phyloP scores from a whole-genome alignment of 1,140 invertebrate species.

The Eumaeus atala region DNA sequence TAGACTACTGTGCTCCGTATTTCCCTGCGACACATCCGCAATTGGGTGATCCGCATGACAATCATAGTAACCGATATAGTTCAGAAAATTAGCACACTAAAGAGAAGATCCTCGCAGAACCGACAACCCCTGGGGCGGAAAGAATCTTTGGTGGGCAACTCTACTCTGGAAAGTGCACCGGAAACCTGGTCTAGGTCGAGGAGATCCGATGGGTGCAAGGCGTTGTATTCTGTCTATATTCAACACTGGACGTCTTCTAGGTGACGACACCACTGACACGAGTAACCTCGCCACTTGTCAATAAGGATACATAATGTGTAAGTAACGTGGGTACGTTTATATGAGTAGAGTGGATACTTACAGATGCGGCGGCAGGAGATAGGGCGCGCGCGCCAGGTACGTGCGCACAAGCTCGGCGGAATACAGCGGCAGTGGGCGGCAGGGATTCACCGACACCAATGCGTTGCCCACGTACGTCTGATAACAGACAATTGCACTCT shows the following conservation, averaged over 20 bases:
- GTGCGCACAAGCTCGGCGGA: constrained; percentile 84
- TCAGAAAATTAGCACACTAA: no score
- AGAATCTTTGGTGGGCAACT: no score
- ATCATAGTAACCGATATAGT: no score
- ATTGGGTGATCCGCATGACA: no score
- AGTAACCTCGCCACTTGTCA: no score
- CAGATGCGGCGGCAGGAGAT: constrained; percentile 93
- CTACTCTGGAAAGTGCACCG: no score
- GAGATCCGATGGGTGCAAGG: neutral
- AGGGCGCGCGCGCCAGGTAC: constrained; percentile 85
- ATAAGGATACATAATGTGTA: neutral
- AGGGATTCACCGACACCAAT: constrained; percentile 86
- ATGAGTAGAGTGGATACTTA: constrained; percentile 67
- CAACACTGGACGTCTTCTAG: neutral
- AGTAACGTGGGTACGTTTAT: neutral
- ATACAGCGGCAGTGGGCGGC: constrained; percentile 85
- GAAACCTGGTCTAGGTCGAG: no score
- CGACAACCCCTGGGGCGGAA: no score
- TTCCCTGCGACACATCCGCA: no score
- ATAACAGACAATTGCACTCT: constrained; percentile 12
- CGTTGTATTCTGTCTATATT: no score
- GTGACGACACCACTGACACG: neutral
- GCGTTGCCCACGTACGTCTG: constrained; percentile 88
- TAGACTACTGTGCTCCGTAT: no score
- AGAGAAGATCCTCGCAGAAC: no score